Conservation (phyloP, 2,797 vertebrate species). For the Sebastes matsubarae region DNA sequence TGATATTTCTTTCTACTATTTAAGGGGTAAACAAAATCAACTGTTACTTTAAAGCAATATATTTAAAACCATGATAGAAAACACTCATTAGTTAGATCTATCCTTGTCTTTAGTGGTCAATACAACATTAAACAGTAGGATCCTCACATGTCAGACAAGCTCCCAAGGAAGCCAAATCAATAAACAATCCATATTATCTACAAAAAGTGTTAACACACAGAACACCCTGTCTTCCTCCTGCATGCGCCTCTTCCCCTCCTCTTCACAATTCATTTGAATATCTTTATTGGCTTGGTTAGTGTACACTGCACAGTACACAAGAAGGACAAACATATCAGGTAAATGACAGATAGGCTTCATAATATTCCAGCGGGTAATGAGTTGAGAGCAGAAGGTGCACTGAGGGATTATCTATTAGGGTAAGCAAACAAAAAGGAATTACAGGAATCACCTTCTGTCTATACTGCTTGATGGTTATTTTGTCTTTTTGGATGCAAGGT, state of each 20-base stretch:
- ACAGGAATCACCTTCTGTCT: not conserved
- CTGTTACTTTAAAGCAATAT: too few relatives aligned
- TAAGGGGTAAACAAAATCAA: not conserved
- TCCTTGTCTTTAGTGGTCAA: slow-evolving; percentile 15
- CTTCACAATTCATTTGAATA: slow-evolving; percentile 1
- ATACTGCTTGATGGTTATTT: not conserved
- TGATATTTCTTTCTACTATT: not conserved
- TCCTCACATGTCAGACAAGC: slow-evolving; percentile 12
- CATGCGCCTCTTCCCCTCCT: too few relatives aligned
- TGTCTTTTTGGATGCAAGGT: not conserved
- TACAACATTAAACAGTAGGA: slow-evolving; percentile 10
- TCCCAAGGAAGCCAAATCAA: slow-evolving; percentile 42
- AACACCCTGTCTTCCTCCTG: not conserved
- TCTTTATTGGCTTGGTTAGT: slow-evolving; percentile 31
- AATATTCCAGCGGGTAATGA: slow-evolving; percentile 28
- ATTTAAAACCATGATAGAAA: not conserved
- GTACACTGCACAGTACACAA: slow-evolving; percentile 35
- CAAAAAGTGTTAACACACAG: slow-evolving; percentile 11
- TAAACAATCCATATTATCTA: slow-evolving; percentile 51
- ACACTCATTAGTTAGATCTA: not conserved
- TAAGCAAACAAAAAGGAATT: slow-evolving; percentile 36
- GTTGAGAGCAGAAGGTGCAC: slow-evolving; percentile 4
- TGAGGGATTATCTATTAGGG: slow-evolving; percentile 22
- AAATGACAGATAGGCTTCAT: not conserved
- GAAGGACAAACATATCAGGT: slow-evolving; percentile 38